phyloP scores from a whole-genome alignment of 2,113 vertebrate species.

The Rhinolophus sinicus region DNA sequence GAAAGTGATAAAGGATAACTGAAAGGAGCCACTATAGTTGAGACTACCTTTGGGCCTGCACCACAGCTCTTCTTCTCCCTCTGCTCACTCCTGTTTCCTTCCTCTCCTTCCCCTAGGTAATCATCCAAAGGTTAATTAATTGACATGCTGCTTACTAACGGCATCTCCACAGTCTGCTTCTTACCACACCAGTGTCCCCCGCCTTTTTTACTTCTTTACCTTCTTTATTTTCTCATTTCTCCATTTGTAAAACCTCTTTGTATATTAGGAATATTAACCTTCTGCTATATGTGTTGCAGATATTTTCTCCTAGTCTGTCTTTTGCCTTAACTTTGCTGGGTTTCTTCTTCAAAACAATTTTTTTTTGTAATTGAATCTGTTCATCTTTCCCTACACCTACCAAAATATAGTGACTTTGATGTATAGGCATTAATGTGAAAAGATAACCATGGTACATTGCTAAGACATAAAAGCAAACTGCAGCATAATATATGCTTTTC shows the following conservation, averaged over 20 bases:
- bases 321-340: conserved; percentile 34
- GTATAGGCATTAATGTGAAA: conserved; percentile 11
- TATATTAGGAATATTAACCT: neutral
- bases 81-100: neutral
- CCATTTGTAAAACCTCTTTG: neutral
- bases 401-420: conserved; percentile 3
- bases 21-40: neutral
- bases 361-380: neutral
- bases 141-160: neutral
- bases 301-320: neutral
- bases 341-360: neutral
- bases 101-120: neutral
- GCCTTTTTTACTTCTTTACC: neutral
- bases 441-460: neutral
- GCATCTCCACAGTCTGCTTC: neutral
- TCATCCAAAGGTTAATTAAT: conserved; percentile 44
- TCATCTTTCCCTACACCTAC: neutral
- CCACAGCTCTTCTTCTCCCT: neutral
- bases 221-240: conserved; percentile 23
- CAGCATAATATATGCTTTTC: neutral
- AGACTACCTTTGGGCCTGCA: neutral
- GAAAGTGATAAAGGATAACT: neutral
- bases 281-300: neutral
- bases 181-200: neutral
- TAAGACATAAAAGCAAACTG: conserved; percentile 44